Evolutionary conservation across 2,797 vertebrate genomes (phyloP).

Genomic region (Darevskia mixta): DNA sequence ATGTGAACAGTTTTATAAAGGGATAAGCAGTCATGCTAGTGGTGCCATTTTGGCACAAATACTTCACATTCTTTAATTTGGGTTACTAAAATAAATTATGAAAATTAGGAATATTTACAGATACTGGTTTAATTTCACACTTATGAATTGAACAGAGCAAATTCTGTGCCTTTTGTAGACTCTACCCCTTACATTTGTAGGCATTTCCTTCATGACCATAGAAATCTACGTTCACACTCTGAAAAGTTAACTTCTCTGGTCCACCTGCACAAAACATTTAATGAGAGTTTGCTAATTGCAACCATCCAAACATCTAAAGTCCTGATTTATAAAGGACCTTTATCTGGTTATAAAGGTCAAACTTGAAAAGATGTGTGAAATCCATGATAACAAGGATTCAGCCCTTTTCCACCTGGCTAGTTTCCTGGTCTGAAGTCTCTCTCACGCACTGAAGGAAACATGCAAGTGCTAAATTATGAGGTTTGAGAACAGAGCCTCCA

Average conservation of each 20-base stretch:
- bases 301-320: background rate
- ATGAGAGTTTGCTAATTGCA: background rate
- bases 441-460: background rate
- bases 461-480: constrained; percentile 45
- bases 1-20: no score
- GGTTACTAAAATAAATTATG: no score
- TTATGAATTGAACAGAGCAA: no score
- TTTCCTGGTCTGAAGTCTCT: background rate
- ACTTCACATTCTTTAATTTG: no score
- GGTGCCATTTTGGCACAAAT: no score
- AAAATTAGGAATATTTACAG: no score
- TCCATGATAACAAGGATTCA: background rate
- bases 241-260: background rate
- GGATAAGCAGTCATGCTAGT: no score
- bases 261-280: background rate
- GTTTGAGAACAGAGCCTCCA: constrained; percentile 38
- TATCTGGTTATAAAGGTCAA: background rate
- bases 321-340: no score
- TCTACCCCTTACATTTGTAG: background rate
- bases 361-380: background rate
- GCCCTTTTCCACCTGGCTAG: background rate
- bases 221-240: background rate
- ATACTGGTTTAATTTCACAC: no score
- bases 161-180: no score
- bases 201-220: background rate